Evolutionary conservation across 2,113 vertebrate genomes (phyloP), one percentile per base, ranked within the genome.

Genomic region (Mus pahari): DNA sequence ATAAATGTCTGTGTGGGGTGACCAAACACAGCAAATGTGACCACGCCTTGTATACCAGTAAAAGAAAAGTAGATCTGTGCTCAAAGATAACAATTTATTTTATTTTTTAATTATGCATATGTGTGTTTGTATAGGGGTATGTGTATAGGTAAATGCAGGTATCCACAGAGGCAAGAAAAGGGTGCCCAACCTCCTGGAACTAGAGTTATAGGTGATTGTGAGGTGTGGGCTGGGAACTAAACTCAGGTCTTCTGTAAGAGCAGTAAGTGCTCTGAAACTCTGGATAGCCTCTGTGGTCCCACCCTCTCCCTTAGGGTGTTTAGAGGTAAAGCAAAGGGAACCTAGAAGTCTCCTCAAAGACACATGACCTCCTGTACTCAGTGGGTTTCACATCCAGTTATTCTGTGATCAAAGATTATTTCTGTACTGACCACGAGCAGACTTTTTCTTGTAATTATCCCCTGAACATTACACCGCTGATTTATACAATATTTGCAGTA

Each of bases 361-460:
- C 1, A 89, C 7, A 16, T 22, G 7, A 5, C 26, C 64, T 26
- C 50, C 66, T 62, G 5, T 28, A 50, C 24, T 42, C 53, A 62
- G 13, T 55, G 26, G 5, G 13, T 13, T 94, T 9, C 78, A 74
- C 31, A 53, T 53, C 45, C 53, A 55, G n/a, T 39, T 39, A 31
- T 55, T 88, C 68, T 31, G 33, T 19, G n/a, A 50, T 36, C 19
- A n/a, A 84, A 90, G 82, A 33, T 28, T 77, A 5, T 9, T 45
- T 86, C 58, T 77, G n/a, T 28, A 58, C 48, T 77, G 58, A 77
- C 74, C 48, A 22, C 11, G 2, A 60, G 20, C 33, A 77, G 20
- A 68, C n/a, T 42, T 90, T 83, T 90, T 90, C 58, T 55, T 75
- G 68, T 39, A 71, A 84, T 66, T 64, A 90, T 83, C 71, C 13